Percentiles rank a stretch among this genome's conserved stretches.
These are phyloP conservation scores for Pagrus major DNA, from an alignment of 2,113 vertebrate genomes.

Conservation along the genomic window DNA sequence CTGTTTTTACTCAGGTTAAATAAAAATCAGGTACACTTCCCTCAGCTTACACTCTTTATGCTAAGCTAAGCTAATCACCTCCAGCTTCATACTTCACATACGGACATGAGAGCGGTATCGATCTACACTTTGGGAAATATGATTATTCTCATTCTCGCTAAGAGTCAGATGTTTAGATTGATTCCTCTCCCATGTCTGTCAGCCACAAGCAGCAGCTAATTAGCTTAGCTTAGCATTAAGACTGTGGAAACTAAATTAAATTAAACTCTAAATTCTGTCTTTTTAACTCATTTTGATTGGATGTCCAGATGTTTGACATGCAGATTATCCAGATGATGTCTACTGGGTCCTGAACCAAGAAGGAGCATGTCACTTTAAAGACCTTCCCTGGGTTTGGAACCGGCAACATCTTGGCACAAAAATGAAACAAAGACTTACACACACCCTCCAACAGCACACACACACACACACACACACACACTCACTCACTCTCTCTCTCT, in stretches of 20 bases:
- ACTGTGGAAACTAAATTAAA: too few relatives aligned
- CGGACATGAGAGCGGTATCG: not conserved
- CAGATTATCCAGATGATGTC: not conserved
- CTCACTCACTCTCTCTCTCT: not conserved
- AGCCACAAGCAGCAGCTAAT: not conserved
- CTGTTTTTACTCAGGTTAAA: too few relatives aligned
- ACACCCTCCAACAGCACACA: too few relatives aligned
- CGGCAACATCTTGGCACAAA: constrained; percentile 13
- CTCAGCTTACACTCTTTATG: too few relatives aligned
- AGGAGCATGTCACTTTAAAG: not conserved
- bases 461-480: not conserved
- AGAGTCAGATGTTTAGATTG: not conserved
- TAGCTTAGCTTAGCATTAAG: not conserved
- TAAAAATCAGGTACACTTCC: too few relatives aligned
- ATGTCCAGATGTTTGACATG: not conserved
- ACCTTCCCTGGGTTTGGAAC: not conserved
- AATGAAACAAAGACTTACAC: constrained; percentile 15
- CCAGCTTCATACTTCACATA: too few relatives aligned
- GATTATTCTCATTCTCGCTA: not conserved
- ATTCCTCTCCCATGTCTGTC: not conserved
- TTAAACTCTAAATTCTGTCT: too few relatives aligned
- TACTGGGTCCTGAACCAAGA: not conserved
- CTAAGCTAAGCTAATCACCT: too few relatives aligned
- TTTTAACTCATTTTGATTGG: not conserved
- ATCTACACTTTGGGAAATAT: not conserved